Evolutionary conservation across 2,797 vertebrate genomes (phyloP).

Genomic region (Crocidura indochinensis): DNA sequence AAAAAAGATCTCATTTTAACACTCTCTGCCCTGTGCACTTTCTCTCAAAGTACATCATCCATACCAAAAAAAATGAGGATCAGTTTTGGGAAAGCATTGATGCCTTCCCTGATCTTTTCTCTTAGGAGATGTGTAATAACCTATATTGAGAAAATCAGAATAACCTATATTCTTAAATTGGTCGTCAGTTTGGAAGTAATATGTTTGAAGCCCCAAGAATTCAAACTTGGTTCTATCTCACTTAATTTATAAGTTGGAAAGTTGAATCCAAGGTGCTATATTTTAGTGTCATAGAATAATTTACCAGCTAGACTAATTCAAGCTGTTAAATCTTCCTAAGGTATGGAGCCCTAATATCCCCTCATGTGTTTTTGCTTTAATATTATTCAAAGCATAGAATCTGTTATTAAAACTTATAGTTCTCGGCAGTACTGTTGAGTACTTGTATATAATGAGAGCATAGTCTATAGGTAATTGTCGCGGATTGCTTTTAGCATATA

Average conservation of each 20-base stretch:
- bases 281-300: conserved; percentile 25
- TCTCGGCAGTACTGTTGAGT: conserved; percentile 71
- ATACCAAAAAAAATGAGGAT: background rate
- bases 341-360: background rate
- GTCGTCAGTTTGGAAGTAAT: conserved; percentile 45
- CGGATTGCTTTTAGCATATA: conserved; percentile 58
- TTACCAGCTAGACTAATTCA: conserved; percentile 45
- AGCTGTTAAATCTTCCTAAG: conserved; percentile 49
- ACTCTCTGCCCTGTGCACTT: conserved; percentile 33
- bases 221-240: background rate
- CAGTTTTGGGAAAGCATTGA: background rate
- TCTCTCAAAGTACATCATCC: background rate
- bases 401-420: conserved; percentile 64
- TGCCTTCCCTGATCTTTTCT: background rate
- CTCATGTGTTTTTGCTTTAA: conserved; percentile 66
- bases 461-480: conserved; percentile 61
- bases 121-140: conserved; percentile 23
- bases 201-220: conserved; percentile 23
- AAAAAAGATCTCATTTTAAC: conserved; percentile 51
- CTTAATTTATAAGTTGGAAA: conserved; percentile 45
- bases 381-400: conserved; percentile 57
- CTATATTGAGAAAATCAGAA: conserved; percentile 1
- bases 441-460: conserved; percentile 58
- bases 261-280: conserved; percentile 37
- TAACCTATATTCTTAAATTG: conserved; percentile 42